These are phyloP conservation scores for Andricus grossulariae DNA, from an alignment of 1,140 invertebrate species.

Conservation along the genomic window DNA sequence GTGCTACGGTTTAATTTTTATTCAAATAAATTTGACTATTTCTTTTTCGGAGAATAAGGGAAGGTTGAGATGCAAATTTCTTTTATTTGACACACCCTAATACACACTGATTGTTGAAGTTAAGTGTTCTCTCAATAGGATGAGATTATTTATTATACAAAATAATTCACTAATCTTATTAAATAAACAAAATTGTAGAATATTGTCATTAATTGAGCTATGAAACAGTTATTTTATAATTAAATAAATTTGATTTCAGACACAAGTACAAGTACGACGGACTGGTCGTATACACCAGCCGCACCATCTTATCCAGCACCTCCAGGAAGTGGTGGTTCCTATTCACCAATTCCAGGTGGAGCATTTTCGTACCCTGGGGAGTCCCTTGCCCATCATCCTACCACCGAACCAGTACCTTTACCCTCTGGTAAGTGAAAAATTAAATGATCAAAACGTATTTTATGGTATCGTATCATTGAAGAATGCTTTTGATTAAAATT, in stretches of 20 bases:
- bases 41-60: no score
- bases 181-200: conserved; percentile 12
- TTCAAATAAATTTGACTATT: no score
- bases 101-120: no score
- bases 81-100: no score
- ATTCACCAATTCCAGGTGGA: conserved; percentile 71
- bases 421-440: conserved; percentile 60
- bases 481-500: no score
- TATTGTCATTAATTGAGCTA: conserved; percentile 32
- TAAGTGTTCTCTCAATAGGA: no score
- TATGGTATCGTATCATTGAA: no score
- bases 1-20: no score
- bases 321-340: conserved; percentile 66
- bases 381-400: conserved; percentile 71
- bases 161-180: no score
- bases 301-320: conserved; percentile 71
- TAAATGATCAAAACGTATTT: background rate
- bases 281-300: conserved; percentile 70
- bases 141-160: no score
- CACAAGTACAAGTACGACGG: conserved; percentile 65
- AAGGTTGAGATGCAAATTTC: no score
- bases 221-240: background rate
- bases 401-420: conserved; percentile 71
- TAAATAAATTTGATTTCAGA: conserved; percentile 61
- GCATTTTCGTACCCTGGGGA: conserved; percentile 73